Percentiles rank a stretch among this genome's conserved stretches.
Evolutionary conservation across 2,113 vertebrate genomes (phyloP).

Genomic region (Pleuronectes platessa): DNA sequence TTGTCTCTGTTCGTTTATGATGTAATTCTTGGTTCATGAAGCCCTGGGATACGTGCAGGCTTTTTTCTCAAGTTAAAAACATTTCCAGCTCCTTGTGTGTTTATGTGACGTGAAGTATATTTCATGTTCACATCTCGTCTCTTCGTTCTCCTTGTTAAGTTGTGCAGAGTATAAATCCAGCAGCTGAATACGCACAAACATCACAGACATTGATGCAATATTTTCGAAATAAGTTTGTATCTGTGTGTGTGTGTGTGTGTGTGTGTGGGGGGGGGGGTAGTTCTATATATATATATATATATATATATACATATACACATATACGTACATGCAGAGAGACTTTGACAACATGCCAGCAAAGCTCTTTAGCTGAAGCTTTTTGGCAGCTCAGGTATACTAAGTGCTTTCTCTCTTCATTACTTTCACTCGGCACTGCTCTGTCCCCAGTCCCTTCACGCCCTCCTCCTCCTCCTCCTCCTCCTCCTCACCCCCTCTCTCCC

Average conservation of each 20-base stretch:
- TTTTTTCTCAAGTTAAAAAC: background rate
- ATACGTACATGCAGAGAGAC: conserved; percentile 30
- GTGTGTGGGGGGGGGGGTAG: too few relatives aligned
- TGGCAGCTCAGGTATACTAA: conserved; percentile 64
- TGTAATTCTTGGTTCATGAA: too few relatives aligned
- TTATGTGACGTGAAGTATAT: background rate
- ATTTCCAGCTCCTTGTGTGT: background rate
- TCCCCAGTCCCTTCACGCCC: conserved; percentile 2
- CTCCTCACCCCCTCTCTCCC: background rate
- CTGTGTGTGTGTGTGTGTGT: background rate
- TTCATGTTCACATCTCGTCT: too few relatives aligned
- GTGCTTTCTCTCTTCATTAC: conserved; percentile 62
- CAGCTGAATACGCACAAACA: too few relatives aligned
- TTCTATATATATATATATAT: background rate
- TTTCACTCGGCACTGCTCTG: conserved; percentile 36
- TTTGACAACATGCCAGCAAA: conserved; percentile 68
- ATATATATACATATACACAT: background rate
- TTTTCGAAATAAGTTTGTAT: background rate
- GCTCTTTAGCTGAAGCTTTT: conserved; percentile 67
- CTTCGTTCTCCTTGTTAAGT: too few relatives aligned
- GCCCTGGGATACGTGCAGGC: too few relatives aligned
- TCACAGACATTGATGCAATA: too few relatives aligned
- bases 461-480: background rate
- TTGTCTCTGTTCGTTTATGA: too few relatives aligned
- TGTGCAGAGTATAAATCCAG: too few relatives aligned